phyloP scores from a whole-genome alignment of 2,888 invertebrate genomes.

The Perizoma affinitatum region DNA sequence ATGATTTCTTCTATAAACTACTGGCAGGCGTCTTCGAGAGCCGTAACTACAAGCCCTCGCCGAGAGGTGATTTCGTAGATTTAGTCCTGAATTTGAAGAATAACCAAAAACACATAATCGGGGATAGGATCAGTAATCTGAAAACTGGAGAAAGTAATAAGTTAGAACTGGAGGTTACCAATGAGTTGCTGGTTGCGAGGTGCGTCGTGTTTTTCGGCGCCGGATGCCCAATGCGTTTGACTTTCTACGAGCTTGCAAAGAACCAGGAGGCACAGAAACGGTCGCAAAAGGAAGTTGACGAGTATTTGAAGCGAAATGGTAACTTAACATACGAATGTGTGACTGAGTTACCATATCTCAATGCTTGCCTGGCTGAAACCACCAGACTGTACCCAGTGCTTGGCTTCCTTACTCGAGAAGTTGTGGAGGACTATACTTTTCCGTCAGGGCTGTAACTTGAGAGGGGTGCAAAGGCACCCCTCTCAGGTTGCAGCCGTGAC shows the following conservation, averaged over 20 bases:
- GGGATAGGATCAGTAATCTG: constrained; percentile 50
- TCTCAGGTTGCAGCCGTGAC: too few species aligned
- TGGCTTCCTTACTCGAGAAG: constrained; percentile 48
- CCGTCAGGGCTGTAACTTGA: constrained; percentile 54
- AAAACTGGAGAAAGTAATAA: constrained; percentile 40
- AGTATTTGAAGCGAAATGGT: constrained; percentile 43
- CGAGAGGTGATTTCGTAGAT: constrained; percentile 58
- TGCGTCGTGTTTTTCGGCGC: constrained; percentile 73
- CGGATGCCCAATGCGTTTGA: constrained; percentile 51
- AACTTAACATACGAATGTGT: constrained; percentile 53
- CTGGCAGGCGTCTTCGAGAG: constrained; percentile 46
- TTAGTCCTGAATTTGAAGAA: constrained; percentile 51
- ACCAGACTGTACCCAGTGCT: constrained; percentile 54
- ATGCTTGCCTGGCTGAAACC: constrained; percentile 53
- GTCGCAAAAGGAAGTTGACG: constrained; percentile 53
- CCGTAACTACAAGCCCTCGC: constrained; percentile 44
- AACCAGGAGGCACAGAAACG: constrained; percentile 45
- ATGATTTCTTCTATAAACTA: constrained; percentile 46
- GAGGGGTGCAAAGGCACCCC: constrained; percentile 47
- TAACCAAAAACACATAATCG: constrained; percentile 42
- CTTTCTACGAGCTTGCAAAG: constrained; percentile 57
- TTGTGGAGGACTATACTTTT: constrained; percentile 54
- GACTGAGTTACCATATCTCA: constrained; percentile 51
- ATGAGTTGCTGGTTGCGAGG: constrained; percentile 76
- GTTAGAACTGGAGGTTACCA: constrained; percentile 49